Base-by-base conservation (phyloP, 2,888 invertebrate genomes). In the Noctua janthina region DNA sequence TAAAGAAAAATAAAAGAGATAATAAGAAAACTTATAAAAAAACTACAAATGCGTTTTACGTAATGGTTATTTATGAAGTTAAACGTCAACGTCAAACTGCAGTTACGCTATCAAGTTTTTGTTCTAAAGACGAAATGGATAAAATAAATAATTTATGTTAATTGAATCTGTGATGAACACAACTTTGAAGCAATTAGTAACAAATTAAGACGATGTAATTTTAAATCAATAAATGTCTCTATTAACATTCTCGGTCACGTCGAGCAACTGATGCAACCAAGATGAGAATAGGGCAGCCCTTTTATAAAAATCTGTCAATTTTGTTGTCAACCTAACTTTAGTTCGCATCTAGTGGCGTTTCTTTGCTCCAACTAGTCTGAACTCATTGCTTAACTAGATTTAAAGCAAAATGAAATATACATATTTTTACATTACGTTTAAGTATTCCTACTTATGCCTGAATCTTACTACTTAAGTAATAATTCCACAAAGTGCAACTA, bases 81-180 rank as follows among this genome's bases (percentile, higher is more conserved):
- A 39, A 79, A 23, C 29, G 39, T 39, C n/a, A 49, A 49, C 13
- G 67, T 74, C 29, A 59, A n/a, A n/a, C n/a, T n/a, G 29, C 82
- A n/a, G 82, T 59, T 51, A 39, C 35, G 75, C n/a, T 43, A 51
- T 54, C 43, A 43, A n/a, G 75, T 81, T 82, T 82, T 80, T 82
- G 51, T 82, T 35, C 35, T 43, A 17, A n/a, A 76, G 6, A 35
- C 20, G 43, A 71, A 1, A 49, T 8, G 49, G 39, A n/a, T 69
- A 15, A 82, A 68, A 82, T 62, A 62, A 75, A 82, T 62, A 59
- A 75, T 75, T 51, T 76, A 81, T 81, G 83, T 54, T 82, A 76
- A 81, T 82, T 69, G n/a, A 68, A 68, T 76, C 59, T 62, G 20
- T 59, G n/a, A n/a, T 39, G 29, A 59, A 17, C 59, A 62, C n/a